Evolutionary conservation across 1,140 invertebrate genomes (phyloP).

Genomic region (Bombus pascuorum): DNA sequence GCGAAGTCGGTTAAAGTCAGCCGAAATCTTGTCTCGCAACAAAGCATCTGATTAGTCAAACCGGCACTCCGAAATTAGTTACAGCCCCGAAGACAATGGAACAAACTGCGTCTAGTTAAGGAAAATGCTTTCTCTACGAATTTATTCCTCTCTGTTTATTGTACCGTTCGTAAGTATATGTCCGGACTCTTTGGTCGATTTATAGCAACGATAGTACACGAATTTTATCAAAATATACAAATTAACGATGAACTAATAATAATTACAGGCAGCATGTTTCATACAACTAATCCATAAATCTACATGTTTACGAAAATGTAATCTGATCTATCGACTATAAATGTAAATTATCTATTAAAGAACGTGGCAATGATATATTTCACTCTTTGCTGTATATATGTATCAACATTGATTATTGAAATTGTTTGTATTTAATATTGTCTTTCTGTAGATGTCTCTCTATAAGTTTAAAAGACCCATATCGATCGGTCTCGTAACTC

Average conservation of each 20-base stretch:
- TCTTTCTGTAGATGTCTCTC: too few relatives aligned
- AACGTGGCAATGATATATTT: too few relatives aligned
- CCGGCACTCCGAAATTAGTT: conserved; percentile 13
- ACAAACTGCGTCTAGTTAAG: conserved; percentile 13
- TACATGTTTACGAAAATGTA: too few relatives aligned
- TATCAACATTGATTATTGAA: too few relatives aligned
- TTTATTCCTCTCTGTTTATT: background rate
- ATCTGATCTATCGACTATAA: too few relatives aligned
- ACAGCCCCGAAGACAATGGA: background rate
- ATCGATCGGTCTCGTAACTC: too few relatives aligned
- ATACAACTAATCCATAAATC: too few relatives aligned
- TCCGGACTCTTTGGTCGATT: background rate
- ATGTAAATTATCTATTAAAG: too few relatives aligned
- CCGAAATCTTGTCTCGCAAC: background rate
- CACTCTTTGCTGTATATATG: too few relatives aligned
- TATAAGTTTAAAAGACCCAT: too few relatives aligned
- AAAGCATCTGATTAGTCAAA: conserved; percentile 7
- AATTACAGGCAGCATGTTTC: too few relatives aligned
- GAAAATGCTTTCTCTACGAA: background rate
- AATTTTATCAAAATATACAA: background rate
- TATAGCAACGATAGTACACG: background rate
- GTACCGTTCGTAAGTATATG: background rate
- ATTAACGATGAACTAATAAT: background rate
- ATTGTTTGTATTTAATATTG: too few relatives aligned
- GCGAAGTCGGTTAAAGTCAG: conserved; percentile 7